phyloP scores from a whole-genome alignment of 1,140 invertebrate genomes.

The Asobara japonica region DNA sequence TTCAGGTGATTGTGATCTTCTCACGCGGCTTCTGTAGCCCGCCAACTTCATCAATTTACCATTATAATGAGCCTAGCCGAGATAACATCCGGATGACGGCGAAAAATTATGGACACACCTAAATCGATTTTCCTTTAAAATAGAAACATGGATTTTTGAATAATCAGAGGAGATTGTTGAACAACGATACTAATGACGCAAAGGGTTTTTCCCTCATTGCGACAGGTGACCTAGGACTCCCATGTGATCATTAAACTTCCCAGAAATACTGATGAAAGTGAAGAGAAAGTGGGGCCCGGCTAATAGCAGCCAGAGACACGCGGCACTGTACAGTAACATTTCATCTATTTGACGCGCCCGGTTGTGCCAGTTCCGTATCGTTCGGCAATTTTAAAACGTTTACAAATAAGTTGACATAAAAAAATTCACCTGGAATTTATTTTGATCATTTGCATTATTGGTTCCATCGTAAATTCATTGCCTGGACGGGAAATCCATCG shows the following conservation, averaged over 20 bases:
- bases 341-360: neutral
- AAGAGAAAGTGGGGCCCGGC: slow-evolving; percentile 4
- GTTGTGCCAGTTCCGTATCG: neutral
- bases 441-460: neutral
- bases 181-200: neutral
- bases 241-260: neutral
- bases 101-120: too few species aligned
- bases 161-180: neutral
- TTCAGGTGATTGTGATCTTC: too few species aligned
- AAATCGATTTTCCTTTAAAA: too few species aligned
- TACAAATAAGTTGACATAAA: neutral
- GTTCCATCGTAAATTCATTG: neutral
- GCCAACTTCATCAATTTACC: too few species aligned
- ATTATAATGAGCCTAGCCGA: too few species aligned
- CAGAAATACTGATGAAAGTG: slow-evolving; percentile 13
- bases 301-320: neutral
- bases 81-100: too few species aligned
- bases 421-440: neutral
- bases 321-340: neutral
- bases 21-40: too few species aligned
- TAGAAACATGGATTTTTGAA: too few species aligned
- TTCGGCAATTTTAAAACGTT: neutral
- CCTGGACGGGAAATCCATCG: neutral
- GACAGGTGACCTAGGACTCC: neutral
- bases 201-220: neutral